Evolutionary conservation across 2,888 invertebrate species (phyloP).

Genomic region (Rugalucina vietnamica): DNA sequence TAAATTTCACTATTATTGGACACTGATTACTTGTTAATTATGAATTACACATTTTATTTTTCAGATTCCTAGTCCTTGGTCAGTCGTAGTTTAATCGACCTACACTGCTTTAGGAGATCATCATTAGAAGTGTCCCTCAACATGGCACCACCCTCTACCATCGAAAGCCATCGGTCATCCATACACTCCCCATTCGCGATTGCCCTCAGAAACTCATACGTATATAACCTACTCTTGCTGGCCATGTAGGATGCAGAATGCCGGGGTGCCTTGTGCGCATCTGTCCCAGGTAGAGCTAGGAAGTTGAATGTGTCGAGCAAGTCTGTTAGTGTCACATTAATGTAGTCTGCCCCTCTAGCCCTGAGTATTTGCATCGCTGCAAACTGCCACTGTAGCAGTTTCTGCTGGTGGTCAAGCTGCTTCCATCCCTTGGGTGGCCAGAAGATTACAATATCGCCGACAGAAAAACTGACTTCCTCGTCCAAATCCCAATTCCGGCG

Average conservation of each 20-base stretch:
- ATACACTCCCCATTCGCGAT: background rate
- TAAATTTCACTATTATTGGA: no score
- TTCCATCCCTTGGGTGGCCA: background rate
- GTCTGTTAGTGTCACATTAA: background rate
- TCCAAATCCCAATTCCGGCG: background rate
- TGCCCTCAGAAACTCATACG: background rate
- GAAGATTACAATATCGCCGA: no score
- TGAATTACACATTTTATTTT: no score
- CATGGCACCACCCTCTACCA: background rate
- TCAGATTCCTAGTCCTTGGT: no score
- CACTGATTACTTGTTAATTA: no score
- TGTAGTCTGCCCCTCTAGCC: background rate
- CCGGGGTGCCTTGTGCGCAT: background rate
- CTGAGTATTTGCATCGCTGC: no score
- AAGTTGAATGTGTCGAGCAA: background rate
- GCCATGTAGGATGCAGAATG: background rate
- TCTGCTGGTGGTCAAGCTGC: background rate
- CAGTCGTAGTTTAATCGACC: background rate
- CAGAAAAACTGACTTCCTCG: background rate
- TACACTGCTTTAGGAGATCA: background rate
- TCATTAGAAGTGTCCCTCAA: background rate
- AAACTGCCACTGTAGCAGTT: background rate
- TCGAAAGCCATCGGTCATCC: background rate
- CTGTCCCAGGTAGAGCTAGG: background rate
- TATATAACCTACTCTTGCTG: background rate